Conservation (phyloP, 64 coral and sea anemone genomes). For the Pocillopora damicornis region DNA sequence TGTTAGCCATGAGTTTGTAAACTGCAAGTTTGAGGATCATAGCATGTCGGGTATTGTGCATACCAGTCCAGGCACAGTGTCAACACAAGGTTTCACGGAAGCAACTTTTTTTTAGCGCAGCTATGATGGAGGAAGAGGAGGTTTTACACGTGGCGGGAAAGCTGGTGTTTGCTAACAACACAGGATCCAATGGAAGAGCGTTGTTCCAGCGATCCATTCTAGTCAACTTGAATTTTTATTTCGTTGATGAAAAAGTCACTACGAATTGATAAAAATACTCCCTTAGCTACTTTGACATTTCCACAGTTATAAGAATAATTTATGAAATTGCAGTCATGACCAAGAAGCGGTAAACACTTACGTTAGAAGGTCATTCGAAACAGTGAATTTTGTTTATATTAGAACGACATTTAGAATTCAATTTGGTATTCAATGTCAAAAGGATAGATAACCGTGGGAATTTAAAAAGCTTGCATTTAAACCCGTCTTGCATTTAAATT, state of each 20-base stretch:
- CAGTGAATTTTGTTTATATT: no score
- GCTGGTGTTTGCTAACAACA: constrained; percentile 55
- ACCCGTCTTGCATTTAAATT: no score
- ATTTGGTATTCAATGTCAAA: no score
- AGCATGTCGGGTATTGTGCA: background rate
- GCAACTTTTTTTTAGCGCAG: constrained; percentile 53
- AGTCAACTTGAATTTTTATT: constrained; percentile 58
- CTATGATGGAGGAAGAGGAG: constrained; percentile 26
- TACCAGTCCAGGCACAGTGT: constrained; percentile 51
- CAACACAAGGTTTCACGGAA: constrained; percentile 44
- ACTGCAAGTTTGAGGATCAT: constrained; percentile 43
- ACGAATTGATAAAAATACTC: background rate
- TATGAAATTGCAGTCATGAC: background rate
- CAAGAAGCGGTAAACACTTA: background rate
- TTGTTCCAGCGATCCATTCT: constrained; percentile 20
- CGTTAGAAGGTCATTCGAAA: no score
- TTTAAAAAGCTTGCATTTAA: no score
- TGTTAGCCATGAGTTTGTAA: constrained; percentile 44
- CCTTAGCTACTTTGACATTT: background rate
- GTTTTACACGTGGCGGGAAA: constrained; percentile 45
- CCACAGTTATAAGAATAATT: background rate
- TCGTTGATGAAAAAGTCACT: background rate
- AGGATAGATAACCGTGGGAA: no score
- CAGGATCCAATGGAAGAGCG: constrained; percentile 52
- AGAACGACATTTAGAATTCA: no score